phyloP scores from a whole-genome alignment of 2,797 vertebrate genomes.

The Coracias cyanogaster region DNA sequence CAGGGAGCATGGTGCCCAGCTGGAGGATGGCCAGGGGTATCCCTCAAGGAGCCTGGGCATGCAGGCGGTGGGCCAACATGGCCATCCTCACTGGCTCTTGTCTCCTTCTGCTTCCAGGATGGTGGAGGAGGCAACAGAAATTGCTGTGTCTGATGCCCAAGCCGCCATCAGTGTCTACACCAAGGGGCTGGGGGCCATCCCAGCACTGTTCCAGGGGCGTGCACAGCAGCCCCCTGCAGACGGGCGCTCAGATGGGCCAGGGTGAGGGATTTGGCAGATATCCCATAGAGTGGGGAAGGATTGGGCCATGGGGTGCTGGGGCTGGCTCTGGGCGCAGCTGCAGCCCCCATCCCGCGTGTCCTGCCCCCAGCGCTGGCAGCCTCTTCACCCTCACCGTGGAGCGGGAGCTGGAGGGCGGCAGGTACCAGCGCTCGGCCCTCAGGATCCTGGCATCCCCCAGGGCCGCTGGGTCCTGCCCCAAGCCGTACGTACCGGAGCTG shows the following conservation, averaged over 20 bases:
- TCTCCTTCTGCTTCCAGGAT: slow-evolving; percentile 71
- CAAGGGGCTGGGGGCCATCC: slow-evolving; percentile 43
- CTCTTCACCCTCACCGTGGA: slow-evolving; percentile 84
- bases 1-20: neutral
- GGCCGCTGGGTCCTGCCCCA: neutral
- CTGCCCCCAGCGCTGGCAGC: slow-evolving; percentile 71
- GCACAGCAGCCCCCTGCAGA: slow-evolving; percentile 21
- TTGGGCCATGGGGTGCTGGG: neutral
- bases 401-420: neutral
- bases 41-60: rapidly evolving
- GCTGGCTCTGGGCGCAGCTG: neutral
- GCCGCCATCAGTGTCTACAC: slow-evolving; percentile 78
- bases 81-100: rapidly evolving
- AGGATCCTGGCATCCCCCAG: slow-evolving; percentile 61
- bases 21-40: neutral
- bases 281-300: rapidly evolving
- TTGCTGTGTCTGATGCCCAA: slow-evolving; percentile 76
- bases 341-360: neutral
- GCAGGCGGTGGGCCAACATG: neutral
- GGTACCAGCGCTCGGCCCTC: slow-evolving; percentile 23
- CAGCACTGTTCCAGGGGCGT: rapidly evolving
- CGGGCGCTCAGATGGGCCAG: rapidly evolving
- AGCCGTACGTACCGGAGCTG: neutral
- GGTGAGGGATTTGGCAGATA: neutral
- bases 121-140: slow-evolving; percentile 79